These are phyloP conservation scores for Megaceryle alcyon DNA, from an alignment of 2,797 vertebrate genomes.

Conservation along the genomic window DNA sequence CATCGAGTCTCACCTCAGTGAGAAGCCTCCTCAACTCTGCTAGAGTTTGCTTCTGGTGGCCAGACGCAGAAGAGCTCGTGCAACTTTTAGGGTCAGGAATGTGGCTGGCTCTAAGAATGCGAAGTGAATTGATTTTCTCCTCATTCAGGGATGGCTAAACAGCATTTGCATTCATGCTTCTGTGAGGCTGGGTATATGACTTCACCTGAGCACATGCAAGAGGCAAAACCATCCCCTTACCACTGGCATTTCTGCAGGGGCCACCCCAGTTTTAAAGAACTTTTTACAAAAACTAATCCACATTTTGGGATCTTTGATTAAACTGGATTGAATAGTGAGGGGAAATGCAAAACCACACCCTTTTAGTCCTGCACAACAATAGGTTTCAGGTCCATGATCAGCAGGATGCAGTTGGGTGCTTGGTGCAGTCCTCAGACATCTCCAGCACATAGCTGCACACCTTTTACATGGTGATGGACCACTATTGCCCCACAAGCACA, in stretches of 20 bases:
- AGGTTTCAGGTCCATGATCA: fast-evolving
- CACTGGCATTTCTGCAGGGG: neutral
- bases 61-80: neutral
- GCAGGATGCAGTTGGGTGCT: neutral
- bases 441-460: neutral
- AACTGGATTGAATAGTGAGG: neutral
- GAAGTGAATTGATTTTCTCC: neutral
- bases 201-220: fast-evolving
- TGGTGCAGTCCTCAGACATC: neutral
- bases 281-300: too few relatives aligned
- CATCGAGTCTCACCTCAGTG: fast-evolving
- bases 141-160: neutral
- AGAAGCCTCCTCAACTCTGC: neutral
- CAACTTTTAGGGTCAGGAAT: fast-evolving
- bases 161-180: neutral
- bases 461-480: neutral
- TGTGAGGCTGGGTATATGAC: neutral
- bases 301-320: neutral
- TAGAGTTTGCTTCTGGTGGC: neutral
- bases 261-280: neutral
- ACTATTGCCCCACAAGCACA: fast-evolving
- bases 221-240: neutral
- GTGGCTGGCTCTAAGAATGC: neutral
- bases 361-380: neutral
- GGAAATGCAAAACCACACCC: neutral